Evolutionary conservation across 2,113 vertebrate genomes (phyloP).

Genomic region (Isichthys henryi): DNA sequence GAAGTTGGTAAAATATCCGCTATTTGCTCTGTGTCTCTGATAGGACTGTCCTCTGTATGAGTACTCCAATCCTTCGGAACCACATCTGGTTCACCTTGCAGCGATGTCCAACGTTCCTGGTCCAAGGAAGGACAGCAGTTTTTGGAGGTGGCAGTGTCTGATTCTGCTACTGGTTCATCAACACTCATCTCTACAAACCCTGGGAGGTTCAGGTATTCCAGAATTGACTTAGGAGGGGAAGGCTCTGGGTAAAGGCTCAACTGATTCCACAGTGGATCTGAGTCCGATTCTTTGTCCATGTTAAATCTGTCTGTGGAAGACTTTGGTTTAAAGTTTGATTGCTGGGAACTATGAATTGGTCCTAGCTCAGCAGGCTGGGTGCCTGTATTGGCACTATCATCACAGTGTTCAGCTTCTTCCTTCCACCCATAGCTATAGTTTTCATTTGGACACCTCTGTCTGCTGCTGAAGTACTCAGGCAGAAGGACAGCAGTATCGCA

Average conservation of each 20-base stretch:
- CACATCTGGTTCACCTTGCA: background rate
- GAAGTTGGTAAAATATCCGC: background rate
- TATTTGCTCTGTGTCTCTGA: background rate
- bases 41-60: background rate
- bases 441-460: background rate
- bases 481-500: background rate
- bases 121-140: conserved; percentile 30
- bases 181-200: conserved; percentile 62
- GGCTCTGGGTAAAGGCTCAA: background rate
- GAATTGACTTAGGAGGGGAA: conserved; percentile 16
- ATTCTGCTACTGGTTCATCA: conserved; percentile 53
- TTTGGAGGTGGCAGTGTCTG: background rate
- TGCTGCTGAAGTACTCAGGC: conserved; percentile 1
- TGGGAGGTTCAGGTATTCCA: conserved; percentile 18
- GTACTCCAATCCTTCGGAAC: background rate
- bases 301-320: background rate
- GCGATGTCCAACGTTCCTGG: background rate
- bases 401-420: background rate
- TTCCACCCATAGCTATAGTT: background rate
- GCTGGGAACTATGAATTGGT: background rate
- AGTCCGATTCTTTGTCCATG: background rate
- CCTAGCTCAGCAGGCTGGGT: background rate
- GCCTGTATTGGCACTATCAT: background rate
- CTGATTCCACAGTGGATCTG: conserved; percentile 13
- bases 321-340: background rate